Evolutionary conservation across 2,113 vertebrate genomes (phyloP).

Genomic region (Percina caprodes): DNA sequence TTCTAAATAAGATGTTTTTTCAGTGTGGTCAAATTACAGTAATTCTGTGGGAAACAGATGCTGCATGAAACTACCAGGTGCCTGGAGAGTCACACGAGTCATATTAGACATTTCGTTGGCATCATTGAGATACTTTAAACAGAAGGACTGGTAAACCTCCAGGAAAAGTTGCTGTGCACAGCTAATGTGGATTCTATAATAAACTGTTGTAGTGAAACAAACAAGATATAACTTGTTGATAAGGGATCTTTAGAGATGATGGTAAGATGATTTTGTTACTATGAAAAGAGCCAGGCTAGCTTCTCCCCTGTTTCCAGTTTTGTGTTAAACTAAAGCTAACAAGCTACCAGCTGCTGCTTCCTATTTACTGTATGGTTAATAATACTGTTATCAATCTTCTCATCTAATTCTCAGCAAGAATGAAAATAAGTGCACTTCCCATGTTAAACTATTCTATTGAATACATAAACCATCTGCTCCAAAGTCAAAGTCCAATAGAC

Average conservation of each 20-base stretch:
- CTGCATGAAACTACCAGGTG: background rate
- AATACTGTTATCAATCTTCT: background rate
- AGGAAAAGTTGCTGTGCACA: too few relatives aligned
- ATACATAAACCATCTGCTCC: too few relatives aligned
- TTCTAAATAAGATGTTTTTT: constrained; percentile 58
- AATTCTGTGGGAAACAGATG: background rate
- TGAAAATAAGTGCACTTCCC: too few relatives aligned
- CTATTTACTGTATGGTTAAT: background rate
- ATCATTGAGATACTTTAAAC: background rate
- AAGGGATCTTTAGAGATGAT: background rate
- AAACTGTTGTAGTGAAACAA: background rate
- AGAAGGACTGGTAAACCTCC: background rate
- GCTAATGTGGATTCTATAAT: too few relatives aligned
- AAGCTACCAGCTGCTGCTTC: background rate
- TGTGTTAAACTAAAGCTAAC: background rate
- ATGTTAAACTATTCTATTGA: too few relatives aligned
- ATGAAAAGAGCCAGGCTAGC: background rate
- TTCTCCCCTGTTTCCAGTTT: too few relatives aligned
- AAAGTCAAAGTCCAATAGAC: too few relatives aligned
- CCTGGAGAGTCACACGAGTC: constrained; percentile 18
- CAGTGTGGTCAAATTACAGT: background rate
- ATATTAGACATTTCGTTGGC: background rate
- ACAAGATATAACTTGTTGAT: background rate
- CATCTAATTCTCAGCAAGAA: background rate
- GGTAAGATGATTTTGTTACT: background rate